A percentile compares a stretch with the other conserved stretches of the same genome.
These are phyloP conservation scores for Catamblyrhynchus diadema DNA, from an alignment of 2,797 vertebrate species.

Conservation along the genomic window DNA sequence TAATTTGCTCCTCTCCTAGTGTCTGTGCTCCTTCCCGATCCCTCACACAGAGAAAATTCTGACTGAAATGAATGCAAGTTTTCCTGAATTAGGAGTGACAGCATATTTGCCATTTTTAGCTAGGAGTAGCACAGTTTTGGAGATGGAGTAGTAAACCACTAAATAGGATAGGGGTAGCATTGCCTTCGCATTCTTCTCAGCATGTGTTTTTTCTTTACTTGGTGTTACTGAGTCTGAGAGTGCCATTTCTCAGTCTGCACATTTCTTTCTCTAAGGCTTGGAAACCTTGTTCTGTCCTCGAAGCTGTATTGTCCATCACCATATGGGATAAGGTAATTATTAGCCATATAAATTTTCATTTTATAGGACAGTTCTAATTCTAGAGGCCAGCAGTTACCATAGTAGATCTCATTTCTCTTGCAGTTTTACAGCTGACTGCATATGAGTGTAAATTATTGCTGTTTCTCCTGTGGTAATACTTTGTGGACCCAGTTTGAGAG, in stretches of 20 bases:
- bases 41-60: not conserved
- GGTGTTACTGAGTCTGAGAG: not conserved
- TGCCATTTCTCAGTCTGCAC: not conserved
- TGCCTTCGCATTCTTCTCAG: not conserved
- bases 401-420: not conserved
- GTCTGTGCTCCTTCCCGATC: not conserved
- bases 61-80: not conserved
- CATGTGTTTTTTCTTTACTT: not conserved
- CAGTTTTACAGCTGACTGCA: not conserved
- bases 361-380: slow-evolving; percentile 52
- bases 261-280: slow-evolving; percentile 8
- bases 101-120: slow-evolving; percentile 2
- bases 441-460: not conserved
- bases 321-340: slow-evolving; percentile 58
- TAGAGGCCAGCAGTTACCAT: slow-evolving; percentile 18
- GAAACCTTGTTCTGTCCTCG: slow-evolving; percentile 10
- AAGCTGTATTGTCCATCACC: not conserved
- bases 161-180: not conserved
- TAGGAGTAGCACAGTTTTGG: not conserved
- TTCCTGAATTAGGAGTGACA: slow-evolving; percentile 25
- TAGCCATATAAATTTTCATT: slow-evolving; percentile 60
- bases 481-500: not conserved
- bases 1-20: not conserved
- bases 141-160: slow-evolving; percentile 5
- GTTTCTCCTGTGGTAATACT: not conserved